Evolutionary conservation across 37 sponge, comb jelly and placozoan species (phyloP).

Genomic region (Ianthella basta): DNA sequence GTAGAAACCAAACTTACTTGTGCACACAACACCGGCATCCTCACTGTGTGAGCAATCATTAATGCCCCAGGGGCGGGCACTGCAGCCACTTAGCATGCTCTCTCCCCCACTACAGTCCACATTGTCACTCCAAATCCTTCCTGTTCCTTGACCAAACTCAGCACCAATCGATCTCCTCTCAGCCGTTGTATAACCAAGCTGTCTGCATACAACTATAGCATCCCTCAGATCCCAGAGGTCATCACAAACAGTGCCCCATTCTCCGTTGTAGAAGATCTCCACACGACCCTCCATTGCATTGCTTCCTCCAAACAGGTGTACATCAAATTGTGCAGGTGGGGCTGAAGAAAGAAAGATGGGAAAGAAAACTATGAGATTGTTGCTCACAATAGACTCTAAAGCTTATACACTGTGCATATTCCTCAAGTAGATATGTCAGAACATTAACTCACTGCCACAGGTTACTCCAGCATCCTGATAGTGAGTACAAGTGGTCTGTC

Average conservation of each 20-base stretch:
- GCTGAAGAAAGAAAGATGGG: too few species aligned
- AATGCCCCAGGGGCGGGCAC: background rate
- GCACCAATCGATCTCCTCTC: background rate
- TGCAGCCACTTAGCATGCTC: background rate
- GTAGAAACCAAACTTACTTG: slow-evolving; percentile 14
- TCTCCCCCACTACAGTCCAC: slow-evolving; percentile 26
- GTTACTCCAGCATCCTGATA: slow-evolving; percentile 45
- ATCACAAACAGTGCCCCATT: slow-evolving; percentile 46
- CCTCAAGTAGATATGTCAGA: too few species aligned
- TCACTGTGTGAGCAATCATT: background rate
- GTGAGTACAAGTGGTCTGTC: slow-evolving; percentile 40
- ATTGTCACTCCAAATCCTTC: slow-evolving; percentile 30
- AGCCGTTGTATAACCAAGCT: slow-evolving; percentile 29
- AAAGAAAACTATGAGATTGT: too few species aligned
- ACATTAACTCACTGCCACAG: slow-evolving; percentile 38
- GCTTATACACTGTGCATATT: too few species aligned
- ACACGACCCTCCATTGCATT: slow-evolving; percentile 18
- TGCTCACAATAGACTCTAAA: too few species aligned
- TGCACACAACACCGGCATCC: slow-evolving; percentile 33
- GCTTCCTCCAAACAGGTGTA: background rate
- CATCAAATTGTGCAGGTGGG: too few species aligned
- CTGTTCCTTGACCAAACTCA: slow-evolving; percentile 11
- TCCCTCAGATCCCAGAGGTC: slow-evolving; percentile 24
- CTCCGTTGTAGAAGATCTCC: slow-evolving; percentile 22
- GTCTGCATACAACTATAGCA: slow-evolving; percentile 32